These are phyloP conservation scores for Calyptommatus sinebrachiatus DNA, from an alignment of 2,113 vertebrate species.

Conservation along the genomic window DNA sequence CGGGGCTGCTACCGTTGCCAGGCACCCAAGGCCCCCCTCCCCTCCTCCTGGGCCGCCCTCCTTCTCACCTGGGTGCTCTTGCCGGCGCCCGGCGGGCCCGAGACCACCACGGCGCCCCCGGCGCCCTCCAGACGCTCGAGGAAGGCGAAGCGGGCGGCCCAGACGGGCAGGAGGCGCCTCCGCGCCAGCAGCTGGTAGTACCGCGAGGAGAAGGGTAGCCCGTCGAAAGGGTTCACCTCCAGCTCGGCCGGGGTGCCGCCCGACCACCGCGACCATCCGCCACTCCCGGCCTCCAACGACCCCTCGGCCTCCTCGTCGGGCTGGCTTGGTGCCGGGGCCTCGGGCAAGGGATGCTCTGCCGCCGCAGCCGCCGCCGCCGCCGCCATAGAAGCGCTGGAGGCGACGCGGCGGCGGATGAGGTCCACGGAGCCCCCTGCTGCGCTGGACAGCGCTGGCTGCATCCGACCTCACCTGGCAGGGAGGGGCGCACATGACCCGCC, in stretches of 20 bases:
- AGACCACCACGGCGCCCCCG: constrained; percentile 82
- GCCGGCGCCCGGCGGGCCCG: constrained; percentile 79
- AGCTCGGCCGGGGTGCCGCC: constrained; percentile 66
- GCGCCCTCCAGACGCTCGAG: constrained; percentile 83
- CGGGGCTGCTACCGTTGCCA: no score
- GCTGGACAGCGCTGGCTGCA: no score
- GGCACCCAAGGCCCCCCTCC: no score
- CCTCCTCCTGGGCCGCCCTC: neutral
- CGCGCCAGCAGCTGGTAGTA: constrained; percentile 87
- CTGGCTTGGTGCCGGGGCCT: neutral
- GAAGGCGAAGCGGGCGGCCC: constrained; percentile 79
- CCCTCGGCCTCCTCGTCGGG: neutral
- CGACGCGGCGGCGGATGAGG: no score
- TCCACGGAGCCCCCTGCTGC: no score
- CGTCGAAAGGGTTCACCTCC: constrained; percentile 93
- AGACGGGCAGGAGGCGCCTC: constrained; percentile 79
- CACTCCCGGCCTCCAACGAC: neutral
- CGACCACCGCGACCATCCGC: no score
- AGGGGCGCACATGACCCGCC: no score
- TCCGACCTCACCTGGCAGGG: no score
- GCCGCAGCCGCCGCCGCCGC: no score
- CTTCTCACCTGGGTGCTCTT: constrained; percentile 92
- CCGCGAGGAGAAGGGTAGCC: constrained; percentile 90
- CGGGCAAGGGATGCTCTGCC: no score
- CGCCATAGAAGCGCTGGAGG: no score